These are phyloP conservation scores for Troides aeacus DNA, from an alignment of 2,888 invertebrate genomes.

Conservation along the genomic window DNA sequence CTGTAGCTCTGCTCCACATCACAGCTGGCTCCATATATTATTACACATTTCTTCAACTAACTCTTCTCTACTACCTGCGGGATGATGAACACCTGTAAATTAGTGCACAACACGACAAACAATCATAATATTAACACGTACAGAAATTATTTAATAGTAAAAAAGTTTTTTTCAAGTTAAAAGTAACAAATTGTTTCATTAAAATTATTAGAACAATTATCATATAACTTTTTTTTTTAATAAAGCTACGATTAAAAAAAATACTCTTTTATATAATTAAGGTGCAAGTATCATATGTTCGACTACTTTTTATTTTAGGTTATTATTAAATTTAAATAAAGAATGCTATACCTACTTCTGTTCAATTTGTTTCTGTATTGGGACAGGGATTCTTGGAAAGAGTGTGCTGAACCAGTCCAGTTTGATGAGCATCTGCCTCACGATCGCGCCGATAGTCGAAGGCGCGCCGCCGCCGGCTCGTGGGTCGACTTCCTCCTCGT, in stretches of 20 bases:
- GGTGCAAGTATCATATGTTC: not conserved
- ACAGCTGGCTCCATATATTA: not conserved
- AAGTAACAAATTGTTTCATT: not conserved
- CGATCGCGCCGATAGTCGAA: conserved; percentile 95
- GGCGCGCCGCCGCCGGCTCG: conserved; percentile 97
- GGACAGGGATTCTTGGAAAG: conserved; percentile 99
- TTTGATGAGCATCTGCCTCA: conserved; percentile 95
- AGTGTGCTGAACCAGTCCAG: conserved; percentile 99
- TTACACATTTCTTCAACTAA: not conserved
- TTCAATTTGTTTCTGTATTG: conserved; percentile 96
- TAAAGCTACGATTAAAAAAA: not conserved
- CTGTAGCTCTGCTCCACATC: not conserved
- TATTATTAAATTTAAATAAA: not conserved
- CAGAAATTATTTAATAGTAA: not conserved
- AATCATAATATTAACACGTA: not conserved
- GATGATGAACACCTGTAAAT: conserved; percentile 2
- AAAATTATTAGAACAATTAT: too few species aligned
- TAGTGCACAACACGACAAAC: not conserved
- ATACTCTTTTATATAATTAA: not conserved
- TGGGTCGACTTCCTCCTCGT: conserved; percentile 98
- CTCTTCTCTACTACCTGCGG: not conserved
- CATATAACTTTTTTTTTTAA: not conserved
- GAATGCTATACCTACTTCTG: conserved; percentile 75
- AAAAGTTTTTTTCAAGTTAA: not conserved
- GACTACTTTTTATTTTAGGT: not conserved